These are phyloP conservation scores for Pristionchus maxplancki DNA, from an alignment of 2,888 invertebrate genomes.

Conservation along the genomic window DNA sequence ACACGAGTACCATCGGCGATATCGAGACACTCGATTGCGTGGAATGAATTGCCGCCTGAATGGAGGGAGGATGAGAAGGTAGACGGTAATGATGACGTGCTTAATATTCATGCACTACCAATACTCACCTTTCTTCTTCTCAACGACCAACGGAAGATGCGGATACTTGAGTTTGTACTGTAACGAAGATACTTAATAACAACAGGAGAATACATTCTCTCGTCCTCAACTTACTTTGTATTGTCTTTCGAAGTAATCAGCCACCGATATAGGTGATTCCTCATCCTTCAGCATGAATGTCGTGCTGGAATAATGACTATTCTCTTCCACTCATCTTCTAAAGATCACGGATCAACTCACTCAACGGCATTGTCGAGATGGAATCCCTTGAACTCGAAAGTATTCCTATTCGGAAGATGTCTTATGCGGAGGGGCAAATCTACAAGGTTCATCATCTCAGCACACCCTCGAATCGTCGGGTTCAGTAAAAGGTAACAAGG, in stretches of 20 bases:
- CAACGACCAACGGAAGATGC: not conserved
- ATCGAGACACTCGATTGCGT: slow-evolving; percentile 17
- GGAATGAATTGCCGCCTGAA: slow-evolving; percentile 1
- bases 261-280: not conserved
- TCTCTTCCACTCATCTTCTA: not conserved
- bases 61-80: not conserved
- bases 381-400: slow-evolving; percentile 28
- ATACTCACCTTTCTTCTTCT: not conserved
- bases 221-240: not conserved
- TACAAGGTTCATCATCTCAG: no score
- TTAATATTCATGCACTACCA: no score
- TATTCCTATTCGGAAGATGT: not conserved
- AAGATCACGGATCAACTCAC: slow-evolving; percentile 4
- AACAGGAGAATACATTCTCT: not conserved
- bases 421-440: not conserved
- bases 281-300: not conserved
- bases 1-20: not conserved
- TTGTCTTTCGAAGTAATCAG: not conserved
- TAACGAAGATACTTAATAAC: not conserved
- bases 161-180: slow-evolving; percentile 20
- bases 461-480: no score
- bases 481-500: no score
- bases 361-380: not conserved
- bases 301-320: not conserved
- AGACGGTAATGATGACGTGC: no score